Evolutionary conservation across 2,797 vertebrate genomes (phyloP).

Genomic region (Phoebastria nigripes): DNA sequence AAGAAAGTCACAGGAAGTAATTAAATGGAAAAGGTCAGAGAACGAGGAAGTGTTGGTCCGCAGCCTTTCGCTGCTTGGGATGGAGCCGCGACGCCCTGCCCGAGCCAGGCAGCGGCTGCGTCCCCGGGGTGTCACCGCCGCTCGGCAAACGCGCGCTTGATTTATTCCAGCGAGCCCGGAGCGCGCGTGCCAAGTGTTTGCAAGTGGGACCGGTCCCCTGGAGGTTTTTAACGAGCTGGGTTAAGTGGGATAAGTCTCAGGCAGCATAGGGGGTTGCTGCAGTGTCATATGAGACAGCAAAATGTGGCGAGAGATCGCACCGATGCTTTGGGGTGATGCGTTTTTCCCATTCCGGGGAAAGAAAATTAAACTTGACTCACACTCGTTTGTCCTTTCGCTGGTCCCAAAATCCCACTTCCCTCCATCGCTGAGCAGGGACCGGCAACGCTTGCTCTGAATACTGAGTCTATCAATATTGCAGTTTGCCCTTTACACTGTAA

Average conservation of each 20-base stretch:
- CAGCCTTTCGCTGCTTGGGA: conserved; percentile 44
- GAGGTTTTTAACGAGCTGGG: background rate
- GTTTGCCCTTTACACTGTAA: background rate
- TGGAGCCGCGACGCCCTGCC: background rate
- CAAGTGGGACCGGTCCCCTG: background rate
- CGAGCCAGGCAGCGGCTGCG: background rate
- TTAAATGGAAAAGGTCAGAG: conserved; percentile 77
- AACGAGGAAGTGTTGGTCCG: conserved; percentile 73
- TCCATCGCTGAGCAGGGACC: background rate
- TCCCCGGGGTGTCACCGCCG: background rate
- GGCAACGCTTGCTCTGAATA: rapidly evolving
- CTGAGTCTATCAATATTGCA: background rate
- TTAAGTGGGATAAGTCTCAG: background rate
- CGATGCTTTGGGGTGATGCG: rapidly evolving
- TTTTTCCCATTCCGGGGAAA: background rate
- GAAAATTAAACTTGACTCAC: background rate
- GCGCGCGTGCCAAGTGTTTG: background rate
- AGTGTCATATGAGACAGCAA: rapidly evolving
- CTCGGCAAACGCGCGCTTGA: rapidly evolving
- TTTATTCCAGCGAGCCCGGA: background rate
- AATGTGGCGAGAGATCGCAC: rapidly evolving
- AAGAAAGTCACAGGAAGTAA: conserved; percentile 79
- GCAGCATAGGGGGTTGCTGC: background rate
- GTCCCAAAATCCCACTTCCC: background rate
- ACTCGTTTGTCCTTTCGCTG: background rate